phyloP scores from a whole-genome alignment of 2,113 vertebrate species.

The Peucedramus taeniatus region DNA sequence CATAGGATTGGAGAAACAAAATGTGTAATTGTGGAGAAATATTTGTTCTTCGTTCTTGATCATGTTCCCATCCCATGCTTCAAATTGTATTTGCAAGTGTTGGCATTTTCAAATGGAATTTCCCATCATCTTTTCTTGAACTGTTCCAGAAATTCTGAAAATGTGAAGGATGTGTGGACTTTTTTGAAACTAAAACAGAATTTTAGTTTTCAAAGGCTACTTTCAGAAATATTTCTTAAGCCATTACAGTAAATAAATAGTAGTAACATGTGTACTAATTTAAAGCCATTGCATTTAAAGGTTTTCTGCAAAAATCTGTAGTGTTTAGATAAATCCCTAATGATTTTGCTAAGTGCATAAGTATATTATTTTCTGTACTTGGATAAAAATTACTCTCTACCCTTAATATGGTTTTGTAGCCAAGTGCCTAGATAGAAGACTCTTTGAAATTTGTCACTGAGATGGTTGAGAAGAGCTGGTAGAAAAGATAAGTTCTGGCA shows the following conservation, averaged over 20 bases:
- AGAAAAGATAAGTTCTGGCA: neutral
- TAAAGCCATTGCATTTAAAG: neutral
- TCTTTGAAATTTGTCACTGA: neutral
- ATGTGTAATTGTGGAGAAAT: neutral
- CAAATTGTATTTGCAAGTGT: neutral
- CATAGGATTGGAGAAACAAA: neutral
- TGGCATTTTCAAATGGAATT: constrained; percentile 41
- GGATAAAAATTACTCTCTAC: neutral
- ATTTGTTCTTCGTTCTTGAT: neutral
- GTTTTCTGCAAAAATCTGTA: neutral
- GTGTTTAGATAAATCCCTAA: neutral
- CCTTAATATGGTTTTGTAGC: neutral
- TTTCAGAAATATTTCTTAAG: neutral
- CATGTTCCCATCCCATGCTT: neutral
- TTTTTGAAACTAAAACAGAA: neutral
- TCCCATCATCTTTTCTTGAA: neutral
- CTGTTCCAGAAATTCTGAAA: constrained; percentile 1
- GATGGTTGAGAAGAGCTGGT: neutral
- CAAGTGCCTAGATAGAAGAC: neutral
- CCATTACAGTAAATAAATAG: neutral
- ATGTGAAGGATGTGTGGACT: neutral
- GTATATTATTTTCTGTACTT: neutral
- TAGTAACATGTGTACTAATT: neutral
- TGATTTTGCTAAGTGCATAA: neutral
- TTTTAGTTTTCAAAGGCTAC: neutral